Base-by-base conservation (phyloP, 1,140 invertebrate genomes). In the Coelopa frigida region DNA sequence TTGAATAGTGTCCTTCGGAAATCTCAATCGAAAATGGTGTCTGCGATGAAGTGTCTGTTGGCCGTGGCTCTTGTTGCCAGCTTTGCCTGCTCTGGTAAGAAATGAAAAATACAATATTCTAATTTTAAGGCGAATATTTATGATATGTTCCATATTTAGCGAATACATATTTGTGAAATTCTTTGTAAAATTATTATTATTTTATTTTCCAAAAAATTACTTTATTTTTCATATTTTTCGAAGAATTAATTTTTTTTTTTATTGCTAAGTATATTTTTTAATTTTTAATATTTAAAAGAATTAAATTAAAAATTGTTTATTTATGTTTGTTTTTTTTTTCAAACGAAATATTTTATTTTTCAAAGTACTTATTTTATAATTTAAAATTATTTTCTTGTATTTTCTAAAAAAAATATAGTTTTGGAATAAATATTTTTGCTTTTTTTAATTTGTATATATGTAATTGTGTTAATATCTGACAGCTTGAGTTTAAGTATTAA, bases 1-100 rank as follows among this genome's bases (percentile, higher is more conserved):
- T n/a, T n/a, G n/a, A n/a, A n/a, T n/a, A n/a, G n/a, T n/a, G n/a
- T n/a, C n/a, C n/a, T n/a, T n/a, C n/a, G n/a, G n/a, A n/a, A n/a
- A n/a, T n/a, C n/a, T n/a, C n/a, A 35, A 17, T 14, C 10, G 24
- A 31, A 60, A 56, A 66, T 65, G 61, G 52, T 59, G 38, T 57
- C 58, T 24, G 54, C 49, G 55, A 51, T 53, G 15, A 60, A 58
- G 36, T 48, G 52, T 48, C 26, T 61, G 17, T 35, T 66, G 50
- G 53, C 53, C 39, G 24, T 66, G 22, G 44, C 54, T 44, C 48
- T 66, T 12, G 44, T 66, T 47, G 62, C 62, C 42, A 51, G 51
- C 4, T 29, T 61, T 10, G 62, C 56, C 33, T 46, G 50, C 53
- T 55, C 59, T 39, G 59, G 62, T 66, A 55, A 36, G 52, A 17